Evolutionary conservation across 1,140 invertebrate species (phyloP).

Genomic region (Gryon sp.): DNA sequence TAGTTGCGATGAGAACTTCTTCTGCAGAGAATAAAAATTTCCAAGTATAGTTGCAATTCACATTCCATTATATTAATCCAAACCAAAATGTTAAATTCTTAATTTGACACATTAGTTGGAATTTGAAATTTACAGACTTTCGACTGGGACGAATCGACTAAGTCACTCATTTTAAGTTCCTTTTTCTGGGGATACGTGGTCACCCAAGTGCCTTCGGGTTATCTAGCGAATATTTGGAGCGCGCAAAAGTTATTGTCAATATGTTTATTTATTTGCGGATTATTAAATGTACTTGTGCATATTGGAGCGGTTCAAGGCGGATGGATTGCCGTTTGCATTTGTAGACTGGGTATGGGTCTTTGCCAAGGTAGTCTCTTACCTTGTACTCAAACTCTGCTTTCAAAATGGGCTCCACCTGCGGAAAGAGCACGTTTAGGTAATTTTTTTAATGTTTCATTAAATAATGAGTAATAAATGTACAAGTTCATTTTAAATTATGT

Average conservation of each 20-base stretch:
- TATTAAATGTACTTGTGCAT: slow-evolving; percentile 78
- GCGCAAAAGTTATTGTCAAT: slow-evolving; percentile 82
- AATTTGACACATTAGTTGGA: not conserved
- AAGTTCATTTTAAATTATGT: too few species aligned
- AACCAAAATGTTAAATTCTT: not conserved
- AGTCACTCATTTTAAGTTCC: slow-evolving; percentile 82
- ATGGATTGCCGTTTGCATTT: slow-evolving; percentile 78
- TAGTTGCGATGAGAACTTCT: slow-evolving; percentile 82
- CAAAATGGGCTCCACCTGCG: slow-evolving; percentile 81
- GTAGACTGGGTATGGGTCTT: slow-evolving; percentile 84
- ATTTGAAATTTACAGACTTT: slow-evolving; percentile 75
- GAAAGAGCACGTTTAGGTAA: slow-evolving; percentile 76
- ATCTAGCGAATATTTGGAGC: slow-evolving; percentile 79
- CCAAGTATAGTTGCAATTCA: slow-evolving; percentile 53
- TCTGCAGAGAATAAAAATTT: slow-evolving; percentile 42
- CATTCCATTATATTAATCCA: not conserved
- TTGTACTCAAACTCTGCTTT: slow-evolving; percentile 82
- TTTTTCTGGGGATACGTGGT: slow-evolving; percentile 87
- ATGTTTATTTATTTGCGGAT: slow-evolving; percentile 82
- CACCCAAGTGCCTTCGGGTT: slow-evolving; percentile 82
- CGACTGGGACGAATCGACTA: slow-evolving; percentile 80
- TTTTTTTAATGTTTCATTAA: slow-evolving; percentile 4
- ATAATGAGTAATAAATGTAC: too few species aligned
- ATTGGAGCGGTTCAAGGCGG: slow-evolving; percentile 67
- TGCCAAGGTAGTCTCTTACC: slow-evolving; percentile 84